These are phyloP conservation scores for Drosophila nigromelanica DNA, from an alignment of 1,140 invertebrate genomes.

Conservation along the genomic window DNA sequence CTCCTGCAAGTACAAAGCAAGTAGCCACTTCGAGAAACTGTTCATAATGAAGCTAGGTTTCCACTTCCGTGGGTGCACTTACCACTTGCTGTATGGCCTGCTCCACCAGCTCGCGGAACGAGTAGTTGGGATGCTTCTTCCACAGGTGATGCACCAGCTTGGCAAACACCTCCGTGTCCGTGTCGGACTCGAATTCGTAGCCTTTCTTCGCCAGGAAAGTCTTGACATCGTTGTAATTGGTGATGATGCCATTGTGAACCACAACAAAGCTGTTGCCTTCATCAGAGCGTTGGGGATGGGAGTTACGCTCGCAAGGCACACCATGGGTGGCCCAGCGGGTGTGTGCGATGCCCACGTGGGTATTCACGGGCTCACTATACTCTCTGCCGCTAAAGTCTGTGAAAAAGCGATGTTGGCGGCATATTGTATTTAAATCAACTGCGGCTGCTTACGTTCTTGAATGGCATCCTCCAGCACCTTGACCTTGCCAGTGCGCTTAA, in stretches of 20 bases:
- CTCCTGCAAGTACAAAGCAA: conserved; percentile 86
- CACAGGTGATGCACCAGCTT: conserved; percentile 98
- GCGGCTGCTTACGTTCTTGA: conserved; percentile 80
- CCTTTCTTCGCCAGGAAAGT: conserved; percentile 96
- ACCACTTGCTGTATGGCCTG: conserved; percentile 96
- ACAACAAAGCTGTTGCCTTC: conserved; percentile 95
- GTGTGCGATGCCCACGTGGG: conserved; percentile 98
- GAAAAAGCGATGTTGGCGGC: neutral
- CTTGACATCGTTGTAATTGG: conserved; percentile 99
- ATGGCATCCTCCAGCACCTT: conserved; percentile 95
- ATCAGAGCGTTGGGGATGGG: conserved; percentile 99
- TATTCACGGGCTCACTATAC: conserved; percentile 79
- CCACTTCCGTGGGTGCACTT: conserved; percentile 7
- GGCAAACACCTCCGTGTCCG: conserved; percentile 99
- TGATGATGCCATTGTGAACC: conserved; percentile 99
- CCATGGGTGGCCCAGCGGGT: conserved; percentile 99
- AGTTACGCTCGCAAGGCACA: conserved; percentile 95
- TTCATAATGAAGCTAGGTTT: conserved; percentile 1
- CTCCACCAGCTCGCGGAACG: conserved; percentile 98
- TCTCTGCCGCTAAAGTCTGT: conserved; percentile 72
- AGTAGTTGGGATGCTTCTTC: conserved; percentile 93
- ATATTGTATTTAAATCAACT: neutral
- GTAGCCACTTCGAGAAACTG: too few relatives aligned
- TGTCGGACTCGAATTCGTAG: conserved; percentile 97
- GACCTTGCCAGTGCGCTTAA: conserved; percentile 98